Evolutionary conservation across 1,140 invertebrate species (phyloP), one percentile per base, ranked within the genome.

Genomic region (Chironomus striatipennis): DNA sequence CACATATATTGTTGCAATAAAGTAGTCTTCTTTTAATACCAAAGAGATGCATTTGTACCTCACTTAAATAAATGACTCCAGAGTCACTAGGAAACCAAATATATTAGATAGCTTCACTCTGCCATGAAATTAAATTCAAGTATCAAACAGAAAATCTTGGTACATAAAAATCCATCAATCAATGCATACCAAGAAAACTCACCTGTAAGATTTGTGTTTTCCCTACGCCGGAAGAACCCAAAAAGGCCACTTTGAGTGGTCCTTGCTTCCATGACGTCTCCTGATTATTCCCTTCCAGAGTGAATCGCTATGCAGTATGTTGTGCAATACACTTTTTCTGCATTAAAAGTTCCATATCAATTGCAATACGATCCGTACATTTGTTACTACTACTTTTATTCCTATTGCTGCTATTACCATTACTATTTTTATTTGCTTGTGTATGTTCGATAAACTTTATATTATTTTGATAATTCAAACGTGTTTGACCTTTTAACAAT

Each of bases 151-250:
- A 34, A 34, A 34, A 34, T 34, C 24, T 34, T 34, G 24, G 24
- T 34, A 34, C 5, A 5, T 2, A 34, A 1, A 34, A 34, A 34
- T 34, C n/a, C n/a, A n/a, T 34, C 1, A 34, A 34, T 34, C 2
- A 34, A 34, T 34, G 24, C 21, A 15, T 43, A 34, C 1, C 1
- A 79, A 79, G 43, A 75, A 17, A 43, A 76, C 82, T 83, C 82
- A 91, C 91, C 87, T 91, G 89, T 81, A 93, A 89, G 81, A 93
- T 92, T 79, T 90, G 91, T 75, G 90, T 90, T 81, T 93, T 93
- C 77, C 91, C 91, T 77, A 92, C 91, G 74, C 88, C 89, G 73
- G 90, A 87, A 76, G 91, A 90, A 72, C 91, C 91, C 76, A 93
- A 85, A 76, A 93, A 86, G 77, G 92, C 88, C 74, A 92, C 89